Conservation (phyloP, 2,113 vertebrate genomes). For the zebrafish (Danio rerio) region DNA sequence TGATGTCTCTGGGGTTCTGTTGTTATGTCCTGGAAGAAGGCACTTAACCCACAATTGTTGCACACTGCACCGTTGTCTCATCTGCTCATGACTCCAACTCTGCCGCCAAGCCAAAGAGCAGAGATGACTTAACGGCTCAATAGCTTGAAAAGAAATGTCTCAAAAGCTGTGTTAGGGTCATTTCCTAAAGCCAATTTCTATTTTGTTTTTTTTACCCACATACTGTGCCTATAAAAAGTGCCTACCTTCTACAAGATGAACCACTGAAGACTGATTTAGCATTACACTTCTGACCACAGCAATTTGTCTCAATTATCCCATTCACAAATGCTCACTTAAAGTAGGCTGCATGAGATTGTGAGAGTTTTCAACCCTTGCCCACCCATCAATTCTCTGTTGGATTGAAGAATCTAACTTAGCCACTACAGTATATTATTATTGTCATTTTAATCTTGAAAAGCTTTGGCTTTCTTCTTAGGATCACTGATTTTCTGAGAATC, state of each 20-base stretch:
- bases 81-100: constrained; percentile 20
- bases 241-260: not conserved
- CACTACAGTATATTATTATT: not conserved
- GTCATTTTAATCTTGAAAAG: constrained; percentile 10
- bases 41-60: constrained; percentile 33
- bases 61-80: constrained; percentile 1
- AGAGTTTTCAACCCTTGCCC: not conserved
- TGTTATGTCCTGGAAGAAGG: constrained; percentile 21
- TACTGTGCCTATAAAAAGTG: not conserved
- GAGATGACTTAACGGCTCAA: not conserved
- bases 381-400: constrained; percentile 1
- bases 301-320: not conserved
- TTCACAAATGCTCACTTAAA: not conserved
- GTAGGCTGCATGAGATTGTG: not conserved
- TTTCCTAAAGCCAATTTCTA: not conserved
- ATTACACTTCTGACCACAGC: not conserved
- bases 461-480: not conserved
- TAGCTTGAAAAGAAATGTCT: constrained; percentile 21
- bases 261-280: not conserved
- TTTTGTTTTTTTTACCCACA: not conserved
- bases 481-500: not conserved
- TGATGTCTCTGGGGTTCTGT: too few relatives aligned
- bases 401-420: not conserved
- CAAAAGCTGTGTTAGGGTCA: not conserved
- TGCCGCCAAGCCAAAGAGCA: constrained; percentile 19